Evolutionary conservation across 1,140 invertebrate species (phyloP).

Genomic region (Drosophila pectinifera): DNA sequence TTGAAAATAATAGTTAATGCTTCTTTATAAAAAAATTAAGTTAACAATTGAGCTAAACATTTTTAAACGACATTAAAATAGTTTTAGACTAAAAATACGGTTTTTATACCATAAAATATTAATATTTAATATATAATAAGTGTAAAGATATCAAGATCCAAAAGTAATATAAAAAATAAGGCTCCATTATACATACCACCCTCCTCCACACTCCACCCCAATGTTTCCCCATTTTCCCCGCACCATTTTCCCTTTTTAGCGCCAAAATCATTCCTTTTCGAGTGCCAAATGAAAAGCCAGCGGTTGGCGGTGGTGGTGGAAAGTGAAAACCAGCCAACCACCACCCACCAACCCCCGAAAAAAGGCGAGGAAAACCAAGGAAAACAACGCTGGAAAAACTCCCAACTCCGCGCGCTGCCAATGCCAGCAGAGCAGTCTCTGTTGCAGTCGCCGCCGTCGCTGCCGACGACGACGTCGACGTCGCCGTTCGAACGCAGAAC

Average conservation of each 20-base stretch:
- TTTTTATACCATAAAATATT: no score
- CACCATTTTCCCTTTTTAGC: slow-evolving; percentile 43
- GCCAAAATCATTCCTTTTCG: slow-evolving; percentile 66
- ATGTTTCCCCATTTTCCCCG: background rate
- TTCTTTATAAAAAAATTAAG: no score
- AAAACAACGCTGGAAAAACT: slow-evolving; percentile 11
- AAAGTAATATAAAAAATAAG: background rate
- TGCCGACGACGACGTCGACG: slow-evolving; percentile 26
- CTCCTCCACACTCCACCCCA: slow-evolving; percentile 5
- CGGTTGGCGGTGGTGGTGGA: slow-evolving; percentile 69
- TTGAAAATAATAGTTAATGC: no score
- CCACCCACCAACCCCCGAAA: slow-evolving; percentile 55
- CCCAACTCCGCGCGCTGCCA: slow-evolving; percentile 36
- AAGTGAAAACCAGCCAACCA: slow-evolving; percentile 77
- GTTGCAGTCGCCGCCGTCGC: background rate
- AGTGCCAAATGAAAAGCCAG: slow-evolving; percentile 70
- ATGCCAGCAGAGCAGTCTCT: slow-evolving; percentile 27
- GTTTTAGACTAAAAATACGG: no score
- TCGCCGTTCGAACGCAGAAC: slow-evolving; percentile 10
- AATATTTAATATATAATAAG: background rate
- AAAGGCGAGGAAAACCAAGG: slow-evolving; percentile 3
- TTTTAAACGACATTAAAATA: no score
- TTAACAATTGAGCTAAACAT: no score
- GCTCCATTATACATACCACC: background rate
- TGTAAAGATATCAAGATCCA: background rate